Conservation (phyloP, 2,888 invertebrate genomes). For the Caenorhabditis drosophilae region DNA sequence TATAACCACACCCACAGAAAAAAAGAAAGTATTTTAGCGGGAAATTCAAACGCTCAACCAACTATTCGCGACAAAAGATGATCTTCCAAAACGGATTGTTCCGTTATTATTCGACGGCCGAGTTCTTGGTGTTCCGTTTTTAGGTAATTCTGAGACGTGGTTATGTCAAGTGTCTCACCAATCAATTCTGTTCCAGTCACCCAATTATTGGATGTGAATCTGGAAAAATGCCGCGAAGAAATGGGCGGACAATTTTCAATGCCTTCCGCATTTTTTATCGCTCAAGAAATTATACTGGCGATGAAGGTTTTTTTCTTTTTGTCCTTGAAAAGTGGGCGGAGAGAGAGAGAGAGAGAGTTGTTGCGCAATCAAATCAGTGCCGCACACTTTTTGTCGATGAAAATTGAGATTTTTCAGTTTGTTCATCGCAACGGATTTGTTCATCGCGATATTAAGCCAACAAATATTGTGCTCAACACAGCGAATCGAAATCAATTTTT, state of each 20-base stretch:
- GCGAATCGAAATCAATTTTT: conserved; percentile 26
- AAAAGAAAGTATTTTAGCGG: conserved; percentile 9
- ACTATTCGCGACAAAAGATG: conserved; percentile 7
- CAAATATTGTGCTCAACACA: conserved; percentile 19
- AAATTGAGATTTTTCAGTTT: conserved; percentile 9
- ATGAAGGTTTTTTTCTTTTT: too few species aligned
- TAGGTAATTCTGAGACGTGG: too few species aligned
- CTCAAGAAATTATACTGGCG: conserved; percentile 20
- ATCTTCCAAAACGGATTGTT: conserved; percentile 12
- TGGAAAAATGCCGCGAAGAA: conserved; percentile 36
- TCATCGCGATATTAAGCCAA: conserved; percentile 34
- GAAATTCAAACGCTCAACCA: conserved; percentile 18
- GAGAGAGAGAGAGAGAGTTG: too few species aligned
- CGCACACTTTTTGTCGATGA: too few species aligned
- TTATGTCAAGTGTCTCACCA: too few species aligned
- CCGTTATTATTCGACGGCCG: conserved; percentile 16
- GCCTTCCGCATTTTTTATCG: conserved; percentile 18
- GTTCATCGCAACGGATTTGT: conserved; percentile 18
- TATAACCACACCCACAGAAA: too few species aligned
- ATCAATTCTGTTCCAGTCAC: too few species aligned
- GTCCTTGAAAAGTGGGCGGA: too few species aligned
- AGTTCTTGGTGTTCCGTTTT: conserved; percentile 29
- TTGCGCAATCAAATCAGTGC: too few species aligned
- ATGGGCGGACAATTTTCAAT: conserved; percentile 20
- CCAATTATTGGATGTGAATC: conserved; percentile 13